These are phyloP conservation scores for Drosophila lacteicornis DNA, from an alignment of 1,140 invertebrate species.

Conservation along the genomic window DNA sequence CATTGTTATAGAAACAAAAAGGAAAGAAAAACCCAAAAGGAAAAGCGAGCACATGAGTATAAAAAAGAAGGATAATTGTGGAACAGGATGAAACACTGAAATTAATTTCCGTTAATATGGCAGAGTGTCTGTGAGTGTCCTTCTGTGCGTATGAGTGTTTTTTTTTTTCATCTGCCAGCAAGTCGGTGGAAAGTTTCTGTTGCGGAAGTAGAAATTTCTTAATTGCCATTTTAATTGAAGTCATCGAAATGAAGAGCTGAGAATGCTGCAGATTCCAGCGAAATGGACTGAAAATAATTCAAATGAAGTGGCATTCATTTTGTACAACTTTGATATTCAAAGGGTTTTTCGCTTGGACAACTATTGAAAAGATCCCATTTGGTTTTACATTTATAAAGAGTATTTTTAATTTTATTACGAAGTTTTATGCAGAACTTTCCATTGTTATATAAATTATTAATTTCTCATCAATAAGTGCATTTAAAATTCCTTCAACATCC, in stretches of 20 bases:
- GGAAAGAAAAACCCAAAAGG: slow-evolving; percentile 18
- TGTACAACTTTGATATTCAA: neutral
- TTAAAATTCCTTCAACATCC: neutral
- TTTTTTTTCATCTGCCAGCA: neutral
- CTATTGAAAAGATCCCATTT: too few species aligned
- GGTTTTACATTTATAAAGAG: too few species aligned
- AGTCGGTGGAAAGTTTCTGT: slow-evolving; percentile 31
- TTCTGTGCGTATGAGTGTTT: slow-evolving; percentile 32
- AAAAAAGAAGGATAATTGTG: slow-evolving; percentile 18
- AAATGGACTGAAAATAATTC: slow-evolving; percentile 16
- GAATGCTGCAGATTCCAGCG: slow-evolving; percentile 4
- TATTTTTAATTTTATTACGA: too few species aligned
- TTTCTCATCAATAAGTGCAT: too few species aligned
- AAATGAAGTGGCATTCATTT: neutral
- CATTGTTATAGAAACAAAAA: slow-evolving; percentile 57
- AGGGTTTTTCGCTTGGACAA: too few species aligned
- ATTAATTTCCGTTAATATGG: slow-evolving; percentile 73
- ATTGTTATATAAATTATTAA: too few species aligned
- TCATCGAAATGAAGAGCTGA: slow-evolving; percentile 25
- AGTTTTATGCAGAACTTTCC: neutral
- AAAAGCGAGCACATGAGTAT: slow-evolving; percentile 36
- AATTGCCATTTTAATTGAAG: slow-evolving; percentile 69
- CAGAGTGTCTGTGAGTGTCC: slow-evolving; percentile 17
- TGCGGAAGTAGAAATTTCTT: slow-evolving; percentile 61
- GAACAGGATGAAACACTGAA: slow-evolving; percentile 55